Conservation (phyloP, 2,888 invertebrate species). For the Hydraecia micacea region DNA sequence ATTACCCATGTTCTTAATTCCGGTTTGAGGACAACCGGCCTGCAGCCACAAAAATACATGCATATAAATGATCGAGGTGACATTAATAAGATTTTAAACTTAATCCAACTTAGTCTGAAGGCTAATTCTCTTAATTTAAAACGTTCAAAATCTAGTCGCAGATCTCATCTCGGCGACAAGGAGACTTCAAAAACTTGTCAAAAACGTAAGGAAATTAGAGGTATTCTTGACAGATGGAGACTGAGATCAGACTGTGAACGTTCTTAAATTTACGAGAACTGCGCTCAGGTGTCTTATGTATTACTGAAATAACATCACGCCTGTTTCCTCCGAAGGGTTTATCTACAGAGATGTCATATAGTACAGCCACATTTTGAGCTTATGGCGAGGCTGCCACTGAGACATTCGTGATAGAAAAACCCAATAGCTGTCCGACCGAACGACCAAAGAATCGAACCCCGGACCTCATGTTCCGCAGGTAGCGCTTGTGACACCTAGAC, state of each 20-base stretch:
- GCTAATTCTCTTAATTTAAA: too few species aligned
- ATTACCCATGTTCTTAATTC: background rate
- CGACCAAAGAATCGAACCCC: background rate
- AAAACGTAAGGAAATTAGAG: too few species aligned
- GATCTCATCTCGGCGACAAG: too few species aligned
- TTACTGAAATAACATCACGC: background rate
- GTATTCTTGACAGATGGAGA: too few species aligned
- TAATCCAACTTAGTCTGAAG: too few species aligned
- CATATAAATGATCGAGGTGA: background rate
- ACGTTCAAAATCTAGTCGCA: too few species aligned
- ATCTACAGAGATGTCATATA: background rate
- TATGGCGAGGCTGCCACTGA: background rate
- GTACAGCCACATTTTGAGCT: background rate
- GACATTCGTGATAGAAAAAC: background rate
- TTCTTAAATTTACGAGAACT: too few species aligned
- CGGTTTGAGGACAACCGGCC: background rate
- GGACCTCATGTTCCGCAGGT: background rate
- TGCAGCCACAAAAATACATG: slow-evolving; percentile 20
- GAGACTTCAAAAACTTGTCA: too few species aligned
- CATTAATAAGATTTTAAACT: slow-evolving; percentile 2
- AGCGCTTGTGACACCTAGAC: background rate
- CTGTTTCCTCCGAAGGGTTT: too few species aligned
- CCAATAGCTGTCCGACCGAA: background rate
- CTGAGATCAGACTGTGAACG: too few species aligned
- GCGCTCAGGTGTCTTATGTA: background rate